phyloP scores from a whole-genome alignment of 2,888 invertebrate genomes.

The Parnassius apollo region DNA sequence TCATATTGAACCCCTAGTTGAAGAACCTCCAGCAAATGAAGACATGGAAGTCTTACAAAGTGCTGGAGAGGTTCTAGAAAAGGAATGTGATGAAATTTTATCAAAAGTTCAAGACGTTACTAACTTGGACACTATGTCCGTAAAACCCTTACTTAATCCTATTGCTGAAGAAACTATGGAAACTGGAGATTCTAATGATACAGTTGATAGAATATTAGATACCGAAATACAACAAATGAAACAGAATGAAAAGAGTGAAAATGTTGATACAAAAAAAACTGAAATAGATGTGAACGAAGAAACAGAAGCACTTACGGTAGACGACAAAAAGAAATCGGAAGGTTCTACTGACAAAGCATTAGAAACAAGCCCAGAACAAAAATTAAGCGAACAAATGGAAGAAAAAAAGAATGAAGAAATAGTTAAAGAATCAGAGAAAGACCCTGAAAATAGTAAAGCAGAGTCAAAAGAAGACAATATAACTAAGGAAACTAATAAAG shows the following conservation, averaged over 20 bases:
- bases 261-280: constrained; percentile 37
- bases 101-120: constrained; percentile 74
- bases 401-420: constrained; percentile 29
- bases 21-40: constrained; percentile 54
- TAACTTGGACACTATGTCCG: constrained; percentile 62
- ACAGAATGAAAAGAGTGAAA: constrained; percentile 47
- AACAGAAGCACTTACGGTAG: constrained; percentile 32
- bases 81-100: constrained; percentile 74
- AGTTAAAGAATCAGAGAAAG: constrained; percentile 23
- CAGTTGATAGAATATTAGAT: constrained; percentile 68
- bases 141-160: constrained; percentile 61
- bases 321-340: constrained; percentile 5
- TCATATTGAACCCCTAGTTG: constrained; percentile 60
- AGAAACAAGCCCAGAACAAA: constrained; percentile 30
- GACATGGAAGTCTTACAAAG: constrained; percentile 67
- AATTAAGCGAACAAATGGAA: constrained; percentile 22
- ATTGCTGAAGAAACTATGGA: constrained; percentile 68
- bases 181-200: constrained; percentile 64
- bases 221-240: constrained; percentile 64
- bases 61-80: constrained; percentile 68
- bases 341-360: constrained; percentile 28
- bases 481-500: constrained; percentile 37
- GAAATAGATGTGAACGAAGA: constrained; percentile 39
- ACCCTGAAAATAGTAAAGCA: constrained; percentile 17
- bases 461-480: constrained; percentile 28